These are phyloP conservation scores for Haliclona indistincta DNA, from an alignment of 37 sponge, comb jelly and placozoan genomes.

Conservation along the genomic window DNA sequence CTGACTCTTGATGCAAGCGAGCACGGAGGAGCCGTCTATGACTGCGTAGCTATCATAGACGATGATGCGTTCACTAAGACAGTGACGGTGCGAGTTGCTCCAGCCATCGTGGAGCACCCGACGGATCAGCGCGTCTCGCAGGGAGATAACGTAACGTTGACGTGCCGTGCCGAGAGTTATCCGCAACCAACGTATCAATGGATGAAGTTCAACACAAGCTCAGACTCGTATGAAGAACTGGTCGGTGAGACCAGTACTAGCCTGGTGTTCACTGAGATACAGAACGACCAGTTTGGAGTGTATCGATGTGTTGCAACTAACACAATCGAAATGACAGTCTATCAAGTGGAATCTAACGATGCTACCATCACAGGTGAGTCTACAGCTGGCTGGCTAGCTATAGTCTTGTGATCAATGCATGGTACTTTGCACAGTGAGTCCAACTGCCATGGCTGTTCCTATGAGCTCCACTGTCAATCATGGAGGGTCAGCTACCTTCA, in stretches of 20 bases:
- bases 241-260: neutral
- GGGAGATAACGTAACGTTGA: neutral
- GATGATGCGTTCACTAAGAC: constrained; percentile 34
- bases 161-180: constrained; percentile 11
- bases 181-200: constrained; percentile 14
- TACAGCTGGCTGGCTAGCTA: neutral
- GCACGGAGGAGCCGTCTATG: constrained; percentile 50
- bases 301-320: constrained; percentile 8
- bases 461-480: neutral
- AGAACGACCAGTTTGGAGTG: constrained; percentile 15
- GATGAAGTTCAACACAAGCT: neutral
- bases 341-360: too few species aligned
- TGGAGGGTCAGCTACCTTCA: constrained; percentile 5
- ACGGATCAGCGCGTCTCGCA: neutral
- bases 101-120: constrained; percentile 3
- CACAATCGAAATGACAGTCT: too few species aligned
- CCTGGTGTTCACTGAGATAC: neutral
- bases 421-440: neutral
- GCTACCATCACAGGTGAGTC: too few species aligned
- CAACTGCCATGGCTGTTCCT: constrained; percentile 2
- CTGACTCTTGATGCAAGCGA: too few species aligned
- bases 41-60: constrained; percentile 48
- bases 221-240: neutral
- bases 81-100: constrained; percentile 16
- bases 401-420: neutral